Percentiles rank a stretch among this genome's conserved stretches.
Evolutionary conservation across 2,888 invertebrate genomes (phyloP).

Genomic region (Leptura quadrifasciata): DNA sequence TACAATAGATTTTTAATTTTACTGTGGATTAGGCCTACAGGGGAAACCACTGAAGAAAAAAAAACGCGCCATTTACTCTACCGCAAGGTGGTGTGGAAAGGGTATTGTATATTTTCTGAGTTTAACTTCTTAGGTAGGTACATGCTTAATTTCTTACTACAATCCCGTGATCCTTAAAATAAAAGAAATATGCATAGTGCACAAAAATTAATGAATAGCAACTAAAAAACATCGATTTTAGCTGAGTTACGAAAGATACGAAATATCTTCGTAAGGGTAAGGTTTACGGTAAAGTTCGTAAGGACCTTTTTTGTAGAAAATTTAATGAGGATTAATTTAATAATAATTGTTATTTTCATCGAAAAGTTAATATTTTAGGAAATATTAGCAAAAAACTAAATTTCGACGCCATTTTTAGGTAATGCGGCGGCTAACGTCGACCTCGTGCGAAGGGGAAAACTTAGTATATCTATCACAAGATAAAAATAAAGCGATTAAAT

Average conservation of each 20-base stretch:
- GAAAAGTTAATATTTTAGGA: background rate
- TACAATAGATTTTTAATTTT: background rate
- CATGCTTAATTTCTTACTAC: too few species aligned
- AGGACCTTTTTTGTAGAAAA: background rate
- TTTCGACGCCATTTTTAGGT: background rate
- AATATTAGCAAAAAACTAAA: background rate
- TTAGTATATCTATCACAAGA: background rate
- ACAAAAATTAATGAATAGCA: too few species aligned
- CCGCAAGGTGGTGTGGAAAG: constrained; percentile 3
- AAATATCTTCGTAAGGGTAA: too few species aligned
- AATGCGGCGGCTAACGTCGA: background rate
- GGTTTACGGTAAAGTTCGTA: too few species aligned
- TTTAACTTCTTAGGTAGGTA: too few species aligned
- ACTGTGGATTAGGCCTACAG: too few species aligned
- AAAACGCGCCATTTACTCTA: background rate
- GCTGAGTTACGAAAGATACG: too few species aligned
- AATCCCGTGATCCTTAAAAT: too few species aligned
- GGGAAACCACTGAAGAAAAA: background rate
- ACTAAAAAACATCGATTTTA: too few species aligned
- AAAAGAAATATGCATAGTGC: too few species aligned
- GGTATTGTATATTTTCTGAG: background rate
- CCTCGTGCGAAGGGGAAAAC: background rate
- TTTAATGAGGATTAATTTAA: background rate
- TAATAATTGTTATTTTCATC: background rate
- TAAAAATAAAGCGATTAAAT: background rate